Evolutionary conservation across 2,113 vertebrate species (phyloP), one percentile per base, ranked within the genome.

Genomic region (Pollimyrus isidori): DNA sequence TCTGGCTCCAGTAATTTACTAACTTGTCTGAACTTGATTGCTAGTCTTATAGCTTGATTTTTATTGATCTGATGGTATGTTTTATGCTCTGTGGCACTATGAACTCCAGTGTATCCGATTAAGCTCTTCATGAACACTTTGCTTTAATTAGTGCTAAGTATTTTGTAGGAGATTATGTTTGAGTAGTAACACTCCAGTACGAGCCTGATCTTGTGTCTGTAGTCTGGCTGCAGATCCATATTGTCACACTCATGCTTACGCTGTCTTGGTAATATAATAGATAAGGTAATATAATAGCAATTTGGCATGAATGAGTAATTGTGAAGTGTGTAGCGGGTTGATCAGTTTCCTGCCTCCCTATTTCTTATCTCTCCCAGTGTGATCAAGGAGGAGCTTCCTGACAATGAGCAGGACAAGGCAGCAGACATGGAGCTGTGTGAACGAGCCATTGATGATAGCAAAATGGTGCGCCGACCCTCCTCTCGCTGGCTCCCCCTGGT

Each of bases 321-420:
- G 26, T 35, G 4, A 80, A 19, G 35, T 19, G 35, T 80, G 35
- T 42, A 42, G n/a, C 62, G 3, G 35, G 35, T 80, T 42, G 35
- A 17, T 87, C 19, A 65, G 50, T 13, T 87, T 21, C 46, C 85
- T 42, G 42, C 45, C 42, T 85, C 30, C 39, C 6, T 42, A 46
- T 5, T 86, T 89, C 53, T 91, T 56, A 13, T 89, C 26, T 91
- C 39, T 87, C 89, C 10, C 93, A 99, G 97, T 88, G 93, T 94
- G 52, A 87, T 96, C 91, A 98, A 95, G 93, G 98, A 98, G 87
- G 98, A 98, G 49, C 94, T 95, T 84, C 94, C 94, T 15, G 97
- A 98, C 91, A 97, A 97, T 0, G 98, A 99, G 23, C 97, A 97
- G 89, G 97, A 97, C 90, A 97, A 96, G 90, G 95, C 91, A 86